Evolutionary conservation across 2,113 vertebrate species (phyloP).

Genomic region (human (Homo sapiens)): DNA sequence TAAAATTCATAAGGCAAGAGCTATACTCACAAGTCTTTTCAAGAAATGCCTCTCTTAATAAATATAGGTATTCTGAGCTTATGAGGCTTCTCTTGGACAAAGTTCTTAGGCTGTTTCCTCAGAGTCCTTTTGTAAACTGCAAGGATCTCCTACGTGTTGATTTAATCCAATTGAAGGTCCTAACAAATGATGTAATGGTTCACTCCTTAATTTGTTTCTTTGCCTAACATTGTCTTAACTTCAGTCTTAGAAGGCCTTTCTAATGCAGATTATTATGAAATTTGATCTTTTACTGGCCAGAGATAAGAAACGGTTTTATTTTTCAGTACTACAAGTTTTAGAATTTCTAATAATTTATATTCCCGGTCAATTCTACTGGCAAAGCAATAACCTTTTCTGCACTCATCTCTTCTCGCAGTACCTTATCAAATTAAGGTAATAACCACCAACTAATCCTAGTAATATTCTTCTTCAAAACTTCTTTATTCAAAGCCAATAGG

Average conservation of each 20-base stretch:
- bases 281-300: not conserved
- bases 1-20: not conserved
- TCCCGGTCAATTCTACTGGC: not conserved
- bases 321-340: not conserved
- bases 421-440: not conserved
- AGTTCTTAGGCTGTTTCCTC: not conserved
- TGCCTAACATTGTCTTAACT: not conserved
- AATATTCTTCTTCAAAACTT: not conserved
- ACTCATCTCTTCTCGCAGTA: not conserved
- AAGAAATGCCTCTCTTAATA: not conserved
- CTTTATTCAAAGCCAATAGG: not conserved
- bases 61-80: not conserved
- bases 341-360: not conserved
- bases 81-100: not conserved
- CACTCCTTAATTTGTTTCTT: not conserved
- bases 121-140: not conserved
- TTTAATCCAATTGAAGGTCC: not conserved
- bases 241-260: not conserved
- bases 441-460: not conserved
- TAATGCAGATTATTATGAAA: not conserved
- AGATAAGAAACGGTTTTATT: not conserved
- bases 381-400: not conserved
- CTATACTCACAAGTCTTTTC: not conserved
- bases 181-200: not conserved
- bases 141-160: not conserved